Percentiles rank a stretch among this genome's conserved stretches.
Evolutionary conservation across 2,888 invertebrate genomes (phyloP).

Genomic region (Scaptomyza cyrtandrae): DNA sequence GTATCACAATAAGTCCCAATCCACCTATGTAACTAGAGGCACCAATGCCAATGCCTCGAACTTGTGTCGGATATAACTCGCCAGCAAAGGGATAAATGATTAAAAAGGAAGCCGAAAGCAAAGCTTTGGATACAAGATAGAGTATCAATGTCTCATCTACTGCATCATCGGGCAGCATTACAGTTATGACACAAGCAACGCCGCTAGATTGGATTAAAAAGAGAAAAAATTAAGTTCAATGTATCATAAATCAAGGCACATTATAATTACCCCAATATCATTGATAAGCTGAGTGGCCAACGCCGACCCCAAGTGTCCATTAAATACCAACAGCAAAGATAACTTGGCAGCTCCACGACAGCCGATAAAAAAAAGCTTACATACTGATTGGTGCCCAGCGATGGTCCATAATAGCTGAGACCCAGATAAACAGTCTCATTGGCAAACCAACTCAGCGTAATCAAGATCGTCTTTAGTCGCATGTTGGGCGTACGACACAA

Average conservation of each 20-base stretch:
- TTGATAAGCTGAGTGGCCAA: slow-evolving; percentile 94
- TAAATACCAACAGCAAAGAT: slow-evolving; percentile 93
- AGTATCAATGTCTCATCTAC: slow-evolving; percentile 90
- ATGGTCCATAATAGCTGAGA: slow-evolving; percentile 95
- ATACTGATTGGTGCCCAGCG: slow-evolving; percentile 94
- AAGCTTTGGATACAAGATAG: slow-evolving; percentile 93
- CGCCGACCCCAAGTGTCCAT: slow-evolving; percentile 95
- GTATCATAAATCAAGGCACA: slow-evolving; percentile 67
- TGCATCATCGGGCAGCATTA: slow-evolving; percentile 92
- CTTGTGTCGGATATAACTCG: slow-evolving; percentile 95
- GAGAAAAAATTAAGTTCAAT: slow-evolving; percentile 86
- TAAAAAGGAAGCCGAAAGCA: slow-evolving; percentile 95
- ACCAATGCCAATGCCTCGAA: slow-evolving; percentile 95
- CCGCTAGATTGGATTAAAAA: slow-evolving; percentile 86
- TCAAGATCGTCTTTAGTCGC: slow-evolving; percentile 93
- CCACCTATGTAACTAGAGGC: slow-evolving; percentile 96
- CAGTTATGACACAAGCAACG: slow-evolving; percentile 92
- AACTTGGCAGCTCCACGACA: slow-evolving; percentile 95
- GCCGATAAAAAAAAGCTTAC: slow-evolving; percentile 95
- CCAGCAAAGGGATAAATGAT: slow-evolving; percentile 97
- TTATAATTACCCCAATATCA: slow-evolving; percentile 90
- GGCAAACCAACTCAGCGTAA: slow-evolving; percentile 96
- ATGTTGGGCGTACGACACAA: slow-evolving; percentile 92
- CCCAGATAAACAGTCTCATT: slow-evolving; percentile 97
- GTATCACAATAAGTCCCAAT: slow-evolving; percentile 94